Conservation (phyloP, 1,140 invertebrate genomes). For the Ectropis grisescens region DNA sequence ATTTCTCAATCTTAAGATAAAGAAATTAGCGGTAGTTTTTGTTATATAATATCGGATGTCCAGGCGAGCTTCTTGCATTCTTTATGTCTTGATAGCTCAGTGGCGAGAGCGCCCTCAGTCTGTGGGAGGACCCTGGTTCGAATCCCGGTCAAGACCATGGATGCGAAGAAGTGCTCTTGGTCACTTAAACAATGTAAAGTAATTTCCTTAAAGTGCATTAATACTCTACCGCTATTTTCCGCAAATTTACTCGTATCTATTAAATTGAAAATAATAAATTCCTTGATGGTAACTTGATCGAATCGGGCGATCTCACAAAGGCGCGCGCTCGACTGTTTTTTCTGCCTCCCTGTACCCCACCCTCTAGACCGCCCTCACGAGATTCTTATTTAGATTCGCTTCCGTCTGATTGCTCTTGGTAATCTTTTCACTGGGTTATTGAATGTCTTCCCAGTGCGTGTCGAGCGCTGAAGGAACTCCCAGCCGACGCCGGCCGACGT, state of each 20-base stretch:
- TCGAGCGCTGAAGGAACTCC: slow-evolving; percentile 38
- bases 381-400: slow-evolving; percentile 70
- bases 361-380: slow-evolving; percentile 55
- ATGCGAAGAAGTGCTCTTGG: slow-evolving; percentile 27
- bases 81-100: slow-evolving; percentile 69
- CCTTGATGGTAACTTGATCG: slow-evolving; percentile 53
- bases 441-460: slow-evolving; percentile 64
- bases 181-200: slow-evolving; percentile 1
- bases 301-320: slow-evolving; percentile 57
- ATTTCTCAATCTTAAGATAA: too few relatives aligned
- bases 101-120: slow-evolving; percentile 58
- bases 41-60: too few relatives aligned
- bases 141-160: slow-evolving; percentile 65
- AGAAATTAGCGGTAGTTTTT: too few relatives aligned
- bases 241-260: slow-evolving; percentile 30
- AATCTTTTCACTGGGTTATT: slow-evolving; percentile 69
- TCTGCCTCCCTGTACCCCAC: slow-evolving; percentile 33
- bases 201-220: neutral
- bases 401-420: slow-evolving; percentile 68
- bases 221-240: slow-evolving; percentile 24
- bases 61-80: slow-evolving; percentile 32
- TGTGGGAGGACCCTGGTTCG: slow-evolving; percentile 65
- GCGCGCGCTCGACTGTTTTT: slow-evolving; percentile 51
- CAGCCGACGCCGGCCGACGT: slow-evolving; percentile 20
- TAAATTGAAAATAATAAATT: slow-evolving; percentile 44